Conservation (phyloP, 1,140 invertebrate species). For the Mesaphorura yosii region DNA sequence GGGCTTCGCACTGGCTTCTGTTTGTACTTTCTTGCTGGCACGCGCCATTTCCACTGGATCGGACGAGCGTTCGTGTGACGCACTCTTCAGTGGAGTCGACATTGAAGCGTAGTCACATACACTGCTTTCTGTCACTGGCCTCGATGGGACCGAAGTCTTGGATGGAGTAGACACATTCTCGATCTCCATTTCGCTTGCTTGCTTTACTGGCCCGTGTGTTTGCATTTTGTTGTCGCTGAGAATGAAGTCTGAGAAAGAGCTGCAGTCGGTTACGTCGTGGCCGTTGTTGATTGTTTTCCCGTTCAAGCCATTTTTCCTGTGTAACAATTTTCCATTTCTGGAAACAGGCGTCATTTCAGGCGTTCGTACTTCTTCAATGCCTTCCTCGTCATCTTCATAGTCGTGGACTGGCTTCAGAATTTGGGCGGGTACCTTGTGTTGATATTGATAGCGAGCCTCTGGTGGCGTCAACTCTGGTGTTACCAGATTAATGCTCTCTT, state of each 20-base stretch:
- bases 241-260: slow-evolving; percentile 19
- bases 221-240: slow-evolving; percentile 1
- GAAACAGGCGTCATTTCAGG: background rate
- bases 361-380: background rate
- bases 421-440: background rate
- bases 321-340: background rate
- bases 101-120: too few species aligned
- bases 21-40: too few species aligned
- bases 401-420: slow-evolving; percentile 1
- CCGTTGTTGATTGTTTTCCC: background rate
- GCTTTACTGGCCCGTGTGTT: background rate
- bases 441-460: background rate
- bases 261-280: slow-evolving; percentile 14
- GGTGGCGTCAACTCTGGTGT: slow-evolving; percentile 16
- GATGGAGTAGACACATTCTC: too few species aligned
- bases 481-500: slow-evolving; percentile 2
- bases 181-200: too few species aligned
- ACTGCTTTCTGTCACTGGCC: too few species aligned
- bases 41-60: background rate
- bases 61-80: too few species aligned
- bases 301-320: too few species aligned
- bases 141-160: too few species aligned
- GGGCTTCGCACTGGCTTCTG: too few species aligned
- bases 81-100: too few species aligned
- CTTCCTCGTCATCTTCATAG: background rate